These are phyloP conservation scores for Coelopa pilipes DNA, from an alignment of 2,888 invertebrate species.

Conservation along the genomic window DNA sequence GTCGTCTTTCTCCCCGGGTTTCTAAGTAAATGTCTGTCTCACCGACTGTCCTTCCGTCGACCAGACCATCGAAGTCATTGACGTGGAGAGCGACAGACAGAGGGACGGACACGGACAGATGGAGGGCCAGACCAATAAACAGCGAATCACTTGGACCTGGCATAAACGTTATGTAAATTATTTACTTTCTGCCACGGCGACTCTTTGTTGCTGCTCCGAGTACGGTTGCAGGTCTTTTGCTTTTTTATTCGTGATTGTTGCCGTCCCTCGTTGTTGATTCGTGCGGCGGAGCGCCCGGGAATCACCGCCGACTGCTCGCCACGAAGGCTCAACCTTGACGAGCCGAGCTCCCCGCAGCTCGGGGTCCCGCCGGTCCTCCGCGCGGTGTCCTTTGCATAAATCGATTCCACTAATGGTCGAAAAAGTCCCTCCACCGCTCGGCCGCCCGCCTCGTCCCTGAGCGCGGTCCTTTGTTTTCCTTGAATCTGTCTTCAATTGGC, in stretches of 20 bases:
- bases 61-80: neutral
- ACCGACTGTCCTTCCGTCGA: neutral
- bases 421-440: too few species aligned
- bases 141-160: neutral
- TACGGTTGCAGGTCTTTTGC: neutral
- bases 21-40: neutral
- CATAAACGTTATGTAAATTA: constrained; percentile 40
- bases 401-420: constrained; percentile 39
- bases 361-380: too few species aligned
- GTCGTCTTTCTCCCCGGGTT: neutral
- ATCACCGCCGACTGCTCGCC: neutral
- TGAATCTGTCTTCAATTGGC: constrained; percentile 31
- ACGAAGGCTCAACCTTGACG: constrained; percentile 6
- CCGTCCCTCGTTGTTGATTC: neutral
- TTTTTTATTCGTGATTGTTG: neutral
- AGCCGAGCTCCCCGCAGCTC: too few species aligned
- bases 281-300: neutral
- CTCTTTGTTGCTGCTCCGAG: constrained; percentile 15
- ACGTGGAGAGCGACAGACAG: too few species aligned
- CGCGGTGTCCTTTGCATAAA: constrained; percentile 30
- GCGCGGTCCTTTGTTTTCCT: neutral
- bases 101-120: too few species aligned
- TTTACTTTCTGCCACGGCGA: constrained; percentile 33
- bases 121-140: too few species aligned
- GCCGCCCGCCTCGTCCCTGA: too few species aligned